Conservation (phyloP, 1,140 invertebrate species). For the Antheraea pernyi region DNA sequence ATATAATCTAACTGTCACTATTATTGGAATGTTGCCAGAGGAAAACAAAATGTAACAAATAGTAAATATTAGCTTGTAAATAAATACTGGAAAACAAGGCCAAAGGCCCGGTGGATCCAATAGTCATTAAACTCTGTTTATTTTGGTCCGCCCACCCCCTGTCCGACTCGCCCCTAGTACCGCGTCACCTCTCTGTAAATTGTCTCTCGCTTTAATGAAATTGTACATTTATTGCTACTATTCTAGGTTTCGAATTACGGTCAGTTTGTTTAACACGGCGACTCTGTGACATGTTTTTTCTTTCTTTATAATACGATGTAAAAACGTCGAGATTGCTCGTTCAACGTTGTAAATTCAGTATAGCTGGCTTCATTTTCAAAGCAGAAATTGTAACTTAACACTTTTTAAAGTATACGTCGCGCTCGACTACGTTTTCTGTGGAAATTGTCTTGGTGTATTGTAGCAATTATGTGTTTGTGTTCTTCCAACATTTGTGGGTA, state of each 20-base stretch:
- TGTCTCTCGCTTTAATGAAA: conserved; percentile 20
- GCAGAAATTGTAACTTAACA: too few relatives aligned
- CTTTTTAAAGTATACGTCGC: too few relatives aligned
- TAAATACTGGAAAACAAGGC: conserved; percentile 4
- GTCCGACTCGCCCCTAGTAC: conserved; percentile 3
- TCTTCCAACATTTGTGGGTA: too few relatives aligned
- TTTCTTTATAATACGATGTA: not conserved
- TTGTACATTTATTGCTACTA: not conserved
- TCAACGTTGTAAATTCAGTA: not conserved
- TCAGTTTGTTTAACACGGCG: not conserved
- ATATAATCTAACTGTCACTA: not conserved
- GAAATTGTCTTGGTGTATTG: too few relatives aligned
- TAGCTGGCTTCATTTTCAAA: too few relatives aligned
- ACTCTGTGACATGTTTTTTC: not conserved
- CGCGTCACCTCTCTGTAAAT: conserved; percentile 8
- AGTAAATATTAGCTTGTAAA: conserved; percentile 3
- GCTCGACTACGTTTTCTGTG: too few relatives aligned
- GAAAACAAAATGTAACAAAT: not conserved
- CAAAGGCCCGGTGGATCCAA: conserved; percentile 27
- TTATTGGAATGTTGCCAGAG: not conserved
- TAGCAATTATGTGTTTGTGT: too few relatives aligned
- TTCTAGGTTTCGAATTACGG: conserved; percentile 10
- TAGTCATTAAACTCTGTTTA: conserved; percentile 56
- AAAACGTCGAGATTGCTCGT: not conserved
- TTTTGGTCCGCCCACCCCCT: conserved; percentile 25